Evolutionary conservation across 2,797 vertebrate genomes (phyloP).

Genomic region (Cygnus olor): DNA sequence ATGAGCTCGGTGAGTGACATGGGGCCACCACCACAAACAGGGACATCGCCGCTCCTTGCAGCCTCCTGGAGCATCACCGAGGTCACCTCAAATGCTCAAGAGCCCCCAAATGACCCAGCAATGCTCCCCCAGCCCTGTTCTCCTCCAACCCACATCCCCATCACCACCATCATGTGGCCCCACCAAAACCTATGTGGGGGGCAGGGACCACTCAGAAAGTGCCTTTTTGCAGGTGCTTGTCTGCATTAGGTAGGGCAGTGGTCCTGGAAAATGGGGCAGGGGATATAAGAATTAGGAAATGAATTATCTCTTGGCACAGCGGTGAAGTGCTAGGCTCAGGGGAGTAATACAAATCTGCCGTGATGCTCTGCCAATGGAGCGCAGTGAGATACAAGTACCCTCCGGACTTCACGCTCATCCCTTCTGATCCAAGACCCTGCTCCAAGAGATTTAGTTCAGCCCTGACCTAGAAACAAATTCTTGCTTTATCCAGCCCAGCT

Average conservation of each 20-base stretch:
- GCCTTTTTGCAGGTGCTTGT: neutral
- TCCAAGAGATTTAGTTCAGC: neutral
- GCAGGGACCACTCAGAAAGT: neutral
- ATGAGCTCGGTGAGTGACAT: neutral
- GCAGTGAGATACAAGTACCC: neutral
- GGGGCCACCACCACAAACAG: neutral
- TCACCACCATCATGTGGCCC: accelerated
- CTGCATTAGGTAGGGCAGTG: neutral
- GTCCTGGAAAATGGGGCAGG: neutral
- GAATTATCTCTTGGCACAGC: neutral
- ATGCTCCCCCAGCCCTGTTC: neutral
- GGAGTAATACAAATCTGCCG: neutral
- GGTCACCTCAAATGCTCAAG: neutral
- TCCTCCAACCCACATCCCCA: accelerated
- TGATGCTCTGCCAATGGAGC: accelerated
- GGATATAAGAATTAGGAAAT: neutral
- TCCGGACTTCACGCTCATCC: neutral
- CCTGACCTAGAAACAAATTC: slow-evolving; percentile 1
- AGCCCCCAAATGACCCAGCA: neutral
- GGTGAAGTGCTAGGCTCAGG: neutral
- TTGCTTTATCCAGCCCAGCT: neutral
- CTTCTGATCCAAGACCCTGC: neutral
- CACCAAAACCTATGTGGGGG: accelerated
- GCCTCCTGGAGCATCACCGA: accelerated
- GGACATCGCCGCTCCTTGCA: accelerated